Conservation (phyloP, 2,113 vertebrate genomes). For the Rhinolophus ferrumequinum region DNA sequence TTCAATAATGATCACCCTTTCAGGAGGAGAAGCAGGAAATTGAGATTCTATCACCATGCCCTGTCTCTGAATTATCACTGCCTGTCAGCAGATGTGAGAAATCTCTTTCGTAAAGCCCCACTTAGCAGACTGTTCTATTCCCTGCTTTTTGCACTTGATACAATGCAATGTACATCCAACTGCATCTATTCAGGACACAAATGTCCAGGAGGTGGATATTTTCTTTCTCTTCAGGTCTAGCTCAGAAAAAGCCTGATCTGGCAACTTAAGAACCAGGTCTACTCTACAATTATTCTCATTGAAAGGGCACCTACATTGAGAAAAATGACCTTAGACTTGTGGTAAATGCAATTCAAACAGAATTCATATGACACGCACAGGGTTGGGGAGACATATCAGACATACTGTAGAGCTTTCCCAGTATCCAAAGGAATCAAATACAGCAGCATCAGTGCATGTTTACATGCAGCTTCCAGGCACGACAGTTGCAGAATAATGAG, state of each 20-base stretch:
- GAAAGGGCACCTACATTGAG: neutral
- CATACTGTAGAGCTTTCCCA: neutral
- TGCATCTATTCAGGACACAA: neutral
- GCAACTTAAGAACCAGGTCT: neutral
- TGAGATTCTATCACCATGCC: neutral
- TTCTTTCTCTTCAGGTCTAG: neutral
- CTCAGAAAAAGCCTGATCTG: neutral
- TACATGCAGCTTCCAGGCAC: neutral
- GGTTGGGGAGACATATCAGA: fast-evolving
- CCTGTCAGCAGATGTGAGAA: neutral
- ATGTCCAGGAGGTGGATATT: neutral
- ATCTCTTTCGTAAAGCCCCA: neutral
- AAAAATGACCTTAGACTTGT: neutral
- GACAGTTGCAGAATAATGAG: neutral
- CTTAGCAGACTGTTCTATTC: neutral
- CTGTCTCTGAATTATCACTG: neutral
- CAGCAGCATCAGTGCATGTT: fast-evolving
- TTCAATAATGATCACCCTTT: neutral
- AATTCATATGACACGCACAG: neutral
- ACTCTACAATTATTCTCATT: neutral
- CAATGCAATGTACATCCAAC: neutral
- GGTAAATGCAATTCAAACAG: neutral
- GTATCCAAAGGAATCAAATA: neutral
- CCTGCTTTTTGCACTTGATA: neutral
- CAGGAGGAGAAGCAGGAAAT: neutral